Percentiles rank a stretch among this genome's conserved stretches.
Evolutionary conservation across 1,140 invertebrate genomes (phyloP).

Genomic region (Pseudomyrmex flavicornis): DNA sequence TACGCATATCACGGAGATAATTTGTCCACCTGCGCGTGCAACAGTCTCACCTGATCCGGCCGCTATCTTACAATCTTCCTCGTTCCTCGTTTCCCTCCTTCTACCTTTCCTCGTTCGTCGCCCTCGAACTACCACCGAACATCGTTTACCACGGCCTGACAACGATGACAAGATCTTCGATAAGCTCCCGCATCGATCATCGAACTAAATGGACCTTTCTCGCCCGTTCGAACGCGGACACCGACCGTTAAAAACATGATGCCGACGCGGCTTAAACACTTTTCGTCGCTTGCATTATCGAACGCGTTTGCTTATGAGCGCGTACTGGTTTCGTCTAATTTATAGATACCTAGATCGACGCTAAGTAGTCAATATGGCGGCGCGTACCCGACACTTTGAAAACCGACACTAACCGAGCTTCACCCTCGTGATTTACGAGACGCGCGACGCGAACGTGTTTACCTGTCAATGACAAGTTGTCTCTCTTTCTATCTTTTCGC

Average conservation of each 20-base stretch:
- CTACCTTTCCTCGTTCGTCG: constrained; percentile 64
- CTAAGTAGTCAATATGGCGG: not conserved
- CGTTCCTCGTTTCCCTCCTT: not conserved
- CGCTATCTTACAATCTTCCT: constrained; percentile 63
- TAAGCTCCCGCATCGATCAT: constrained; percentile 78
- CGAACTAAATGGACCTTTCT: constrained; percentile 72
- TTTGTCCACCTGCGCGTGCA: constrained; percentile 76
- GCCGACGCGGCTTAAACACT: not conserved
- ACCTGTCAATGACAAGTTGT: not conserved
- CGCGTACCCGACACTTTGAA: not conserved
- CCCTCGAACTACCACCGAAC: constrained; percentile 62
- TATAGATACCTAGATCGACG: too few species aligned
- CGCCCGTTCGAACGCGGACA: constrained; percentile 28
- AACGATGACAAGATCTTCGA: constrained; percentile 76
- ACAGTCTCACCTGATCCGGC: constrained; percentile 73
- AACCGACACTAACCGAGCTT: not conserved
- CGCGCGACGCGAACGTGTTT: not conserved
- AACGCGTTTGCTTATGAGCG: too few species aligned
- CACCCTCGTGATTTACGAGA: constrained; percentile 24
- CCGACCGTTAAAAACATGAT: not conserved
- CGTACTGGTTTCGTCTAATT: too few species aligned
- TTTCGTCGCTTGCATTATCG: too few species aligned
- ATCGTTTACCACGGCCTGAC: constrained; percentile 68
- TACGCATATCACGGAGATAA: constrained; percentile 65
- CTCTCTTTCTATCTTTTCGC: not conserved